Evolutionary conservation across 2,113 vertebrate species (phyloP).

Genomic region (Macrotus californicus): DNA sequence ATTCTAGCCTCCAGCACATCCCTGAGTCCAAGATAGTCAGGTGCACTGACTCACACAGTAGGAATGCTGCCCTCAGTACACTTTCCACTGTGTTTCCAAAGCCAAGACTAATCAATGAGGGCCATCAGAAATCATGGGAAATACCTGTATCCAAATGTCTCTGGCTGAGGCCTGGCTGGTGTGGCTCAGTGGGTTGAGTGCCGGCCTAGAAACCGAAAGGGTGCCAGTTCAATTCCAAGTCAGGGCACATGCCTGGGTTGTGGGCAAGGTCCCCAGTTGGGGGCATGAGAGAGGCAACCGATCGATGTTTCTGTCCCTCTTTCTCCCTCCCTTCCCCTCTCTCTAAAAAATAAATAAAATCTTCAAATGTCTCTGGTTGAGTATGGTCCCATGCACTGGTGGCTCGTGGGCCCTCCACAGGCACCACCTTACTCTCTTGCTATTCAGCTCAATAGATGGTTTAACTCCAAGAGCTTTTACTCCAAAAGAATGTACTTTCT

Average conservation of each 20-base stretch:
- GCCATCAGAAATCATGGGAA: not conserved
- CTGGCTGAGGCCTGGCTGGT: not conserved
- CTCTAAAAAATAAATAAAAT: too few species aligned
- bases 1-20: not conserved
- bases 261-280: too few species aligned
- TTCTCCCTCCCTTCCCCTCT: too few species aligned
- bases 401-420: not conserved
- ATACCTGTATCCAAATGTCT: not conserved
- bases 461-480: not conserved
- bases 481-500: not conserved
- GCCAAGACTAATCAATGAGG: not conserved
- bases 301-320: too few species aligned
- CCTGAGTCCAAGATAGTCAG: not conserved
- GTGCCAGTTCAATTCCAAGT: too few species aligned
- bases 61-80: not conserved
- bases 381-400: not conserved
- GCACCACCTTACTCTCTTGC: not conserved
- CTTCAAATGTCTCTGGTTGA: not conserved
- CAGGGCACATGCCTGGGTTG: too few species aligned
- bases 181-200: too few species aligned
- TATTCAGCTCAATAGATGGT: not conserved
- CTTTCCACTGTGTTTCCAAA: constrained; percentile 1
- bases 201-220: too few species aligned
- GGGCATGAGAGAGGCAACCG: too few species aligned
- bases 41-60: not conserved